These are phyloP conservation scores for Propsilocerus akamusi DNA, from an alignment of 1,140 invertebrate species.

Conservation along the genomic window DNA sequence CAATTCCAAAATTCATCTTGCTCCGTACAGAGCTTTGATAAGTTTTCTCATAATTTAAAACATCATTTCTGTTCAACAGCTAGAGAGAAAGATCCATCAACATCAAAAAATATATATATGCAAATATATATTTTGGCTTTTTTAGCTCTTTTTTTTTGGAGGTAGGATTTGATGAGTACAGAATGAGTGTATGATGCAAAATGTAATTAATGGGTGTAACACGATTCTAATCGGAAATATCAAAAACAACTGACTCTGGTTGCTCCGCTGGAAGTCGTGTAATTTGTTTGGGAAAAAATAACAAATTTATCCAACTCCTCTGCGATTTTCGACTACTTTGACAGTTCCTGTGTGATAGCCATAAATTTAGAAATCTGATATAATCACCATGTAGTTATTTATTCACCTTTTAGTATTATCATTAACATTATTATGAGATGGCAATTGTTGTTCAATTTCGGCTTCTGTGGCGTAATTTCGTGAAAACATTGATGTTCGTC, in stretches of 20 bases:
- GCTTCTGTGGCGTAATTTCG: slow-evolving; percentile 21
- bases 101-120: too few species aligned
- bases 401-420: slow-evolving; percentile 12
- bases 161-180: neutral
- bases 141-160: neutral
- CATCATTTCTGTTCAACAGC: slow-evolving; percentile 9
- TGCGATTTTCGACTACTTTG: slow-evolving; percentile 7
- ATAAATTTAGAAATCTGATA: slow-evolving; percentile 7
- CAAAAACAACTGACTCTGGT: slow-evolving; percentile 26
- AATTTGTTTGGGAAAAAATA: slow-evolving; percentile 23
- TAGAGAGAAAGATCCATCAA: too few species aligned
- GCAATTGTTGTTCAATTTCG: slow-evolving; percentile 14
- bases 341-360: slow-evolving; percentile 1
- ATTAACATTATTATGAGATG: slow-evolving; percentile 9
- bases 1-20: too few species aligned
- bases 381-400: slow-evolving; percentile 14
- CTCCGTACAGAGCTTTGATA: too few species aligned
- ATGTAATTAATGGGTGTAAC: neutral
- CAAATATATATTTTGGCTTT: too few species aligned
- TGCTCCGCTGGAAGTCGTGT: slow-evolving; percentile 20
- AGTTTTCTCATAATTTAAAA: slow-evolving; percentile 7
- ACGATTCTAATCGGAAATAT: slow-evolving; percentile 18
- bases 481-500: slow-evolving; percentile 28
- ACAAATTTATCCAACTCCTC: slow-evolving; percentile 16
- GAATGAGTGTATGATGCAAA: neutral